Evolutionary conservation across 2,113 vertebrate species (phyloP).

Genomic region (Oryzias celebensis): DNA sequence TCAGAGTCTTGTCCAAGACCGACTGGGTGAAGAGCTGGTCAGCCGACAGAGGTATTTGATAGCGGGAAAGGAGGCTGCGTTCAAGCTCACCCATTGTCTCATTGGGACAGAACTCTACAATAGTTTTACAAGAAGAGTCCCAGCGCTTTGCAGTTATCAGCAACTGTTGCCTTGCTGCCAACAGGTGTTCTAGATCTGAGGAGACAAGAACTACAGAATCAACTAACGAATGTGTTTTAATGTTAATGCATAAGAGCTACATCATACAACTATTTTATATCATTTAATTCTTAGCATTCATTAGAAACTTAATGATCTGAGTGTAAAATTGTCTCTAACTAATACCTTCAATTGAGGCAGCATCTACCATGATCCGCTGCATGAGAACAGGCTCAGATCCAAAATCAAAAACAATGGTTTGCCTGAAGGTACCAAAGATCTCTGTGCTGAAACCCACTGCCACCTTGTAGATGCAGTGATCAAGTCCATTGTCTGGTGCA

Average conservation of each 20-base stretch:
- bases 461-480: conserved; percentile 94
- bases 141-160: conserved; percentile 94
- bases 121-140: conserved; percentile 97
- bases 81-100: conserved; percentile 94
- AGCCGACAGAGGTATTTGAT: conserved; percentile 97
- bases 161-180: conserved; percentile 94
- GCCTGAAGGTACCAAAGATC: conserved; percentile 98
- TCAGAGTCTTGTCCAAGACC: conserved; percentile 95
- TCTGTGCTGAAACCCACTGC: conserved; percentile 94
- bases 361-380: conserved; percentile 98
- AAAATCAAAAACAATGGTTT: conserved; percentile 98
- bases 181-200: conserved; percentile 93
- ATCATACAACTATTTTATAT: not conserved
- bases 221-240: not conserved
- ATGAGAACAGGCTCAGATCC: conserved; percentile 97
- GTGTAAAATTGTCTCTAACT: not conserved
- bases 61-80: conserved; percentile 92
- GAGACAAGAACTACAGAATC: not conserved
- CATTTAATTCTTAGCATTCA: not conserved
- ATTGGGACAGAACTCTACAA: conserved; percentile 92
- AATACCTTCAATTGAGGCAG: conserved; percentile 96
- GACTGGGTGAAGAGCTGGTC: conserved; percentile 99
- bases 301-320: not conserved
- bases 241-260: not conserved
- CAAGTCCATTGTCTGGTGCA: conserved; percentile 88